Conservation (phyloP, 2,888 invertebrate species). For the Syrphus vitripennis region DNA sequence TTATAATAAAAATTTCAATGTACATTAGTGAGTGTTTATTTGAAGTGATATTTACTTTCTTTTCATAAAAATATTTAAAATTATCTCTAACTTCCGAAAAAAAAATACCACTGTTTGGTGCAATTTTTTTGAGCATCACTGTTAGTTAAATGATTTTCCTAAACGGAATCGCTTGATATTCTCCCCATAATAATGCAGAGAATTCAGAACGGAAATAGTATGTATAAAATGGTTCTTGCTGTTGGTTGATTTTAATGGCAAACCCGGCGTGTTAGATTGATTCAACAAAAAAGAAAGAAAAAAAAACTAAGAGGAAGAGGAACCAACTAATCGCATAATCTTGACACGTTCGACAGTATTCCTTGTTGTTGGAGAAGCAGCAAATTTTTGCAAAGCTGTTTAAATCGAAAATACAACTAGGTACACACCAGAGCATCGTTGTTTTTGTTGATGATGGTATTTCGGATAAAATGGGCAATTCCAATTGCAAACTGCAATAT, state of each 20-base stretch:
- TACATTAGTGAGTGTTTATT: too few relatives aligned
- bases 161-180: not conserved
- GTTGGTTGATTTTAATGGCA: conserved; percentile 7
- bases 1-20: too few relatives aligned
- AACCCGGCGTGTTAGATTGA: not conserved
- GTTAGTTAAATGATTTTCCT: not conserved
- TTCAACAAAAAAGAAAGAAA: too few relatives aligned
- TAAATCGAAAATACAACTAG: not conserved
- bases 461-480: conserved; percentile 3
- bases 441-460: too few relatives aligned
- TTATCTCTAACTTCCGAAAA: too few relatives aligned
- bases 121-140: not conserved
- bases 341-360: conserved; percentile 57
- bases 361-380: conserved; percentile 1
- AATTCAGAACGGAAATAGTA: not conserved
- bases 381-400: not conserved
- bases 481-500: conserved; percentile 52
- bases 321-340: conserved; percentile 53
- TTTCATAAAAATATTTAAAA: too few relatives aligned
- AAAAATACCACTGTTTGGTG: too few relatives aligned
- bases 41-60: too few relatives aligned
- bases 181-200: not conserved
- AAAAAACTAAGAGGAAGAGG: not conserved
- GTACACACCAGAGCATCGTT: not conserved
- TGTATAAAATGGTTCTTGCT: not conserved